These are phyloP conservation scores for Ophraella communa DNA, from an alignment of 2,888 invertebrate species.

Conservation along the genomic window DNA sequence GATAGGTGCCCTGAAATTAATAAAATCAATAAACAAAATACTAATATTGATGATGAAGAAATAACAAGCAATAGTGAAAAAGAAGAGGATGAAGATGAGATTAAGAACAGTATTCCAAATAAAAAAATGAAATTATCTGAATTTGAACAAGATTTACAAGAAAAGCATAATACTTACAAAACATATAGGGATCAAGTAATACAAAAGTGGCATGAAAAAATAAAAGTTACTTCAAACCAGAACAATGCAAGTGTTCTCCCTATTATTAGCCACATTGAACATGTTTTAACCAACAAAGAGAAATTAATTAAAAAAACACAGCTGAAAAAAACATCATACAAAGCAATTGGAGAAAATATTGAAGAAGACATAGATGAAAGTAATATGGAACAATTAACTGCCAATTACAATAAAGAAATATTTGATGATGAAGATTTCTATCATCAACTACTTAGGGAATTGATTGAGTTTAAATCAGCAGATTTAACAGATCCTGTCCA, in stretches of 20 bases:
- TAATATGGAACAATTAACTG: conserved; percentile 43
- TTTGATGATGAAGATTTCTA: conserved; percentile 98
- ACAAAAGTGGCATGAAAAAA: conserved; percentile 95
- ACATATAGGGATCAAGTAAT: conserved; percentile 80
- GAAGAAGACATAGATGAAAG: conserved; percentile 35
- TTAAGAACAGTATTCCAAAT: conserved; percentile 42
- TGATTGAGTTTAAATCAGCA: conserved; percentile 90
- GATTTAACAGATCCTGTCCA: conserved; percentile 84
- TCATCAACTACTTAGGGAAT: conserved; percentile 87
- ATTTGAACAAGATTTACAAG: conserved; percentile 65
- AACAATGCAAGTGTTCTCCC: conserved; percentile 66
- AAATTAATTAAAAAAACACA: conserved; percentile 82
- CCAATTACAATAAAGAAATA: conserved; percentile 79
- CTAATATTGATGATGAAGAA: conserved; percentile 66
- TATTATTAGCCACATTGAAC: conserved; percentile 82
- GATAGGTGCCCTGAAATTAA: conserved; percentile 75
- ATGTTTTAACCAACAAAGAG: conserved; percentile 77
- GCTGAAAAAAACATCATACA: conserved; percentile 76
- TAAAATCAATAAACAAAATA: conserved; percentile 36
- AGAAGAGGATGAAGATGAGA: conserved; percentile 48
- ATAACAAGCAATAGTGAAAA: conserved; percentile 68
- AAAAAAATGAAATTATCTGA: conserved; percentile 67
- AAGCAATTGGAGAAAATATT: conserved; percentile 67
- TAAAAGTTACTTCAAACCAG: conserved; percentile 72
- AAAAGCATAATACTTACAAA: conserved; percentile 67